Percentiles rank a stretch among this genome's conserved stretches.
phyloP scores from a whole-genome alignment of 2,113 vertebrate species.

The Triplophysa tibetana region DNA sequence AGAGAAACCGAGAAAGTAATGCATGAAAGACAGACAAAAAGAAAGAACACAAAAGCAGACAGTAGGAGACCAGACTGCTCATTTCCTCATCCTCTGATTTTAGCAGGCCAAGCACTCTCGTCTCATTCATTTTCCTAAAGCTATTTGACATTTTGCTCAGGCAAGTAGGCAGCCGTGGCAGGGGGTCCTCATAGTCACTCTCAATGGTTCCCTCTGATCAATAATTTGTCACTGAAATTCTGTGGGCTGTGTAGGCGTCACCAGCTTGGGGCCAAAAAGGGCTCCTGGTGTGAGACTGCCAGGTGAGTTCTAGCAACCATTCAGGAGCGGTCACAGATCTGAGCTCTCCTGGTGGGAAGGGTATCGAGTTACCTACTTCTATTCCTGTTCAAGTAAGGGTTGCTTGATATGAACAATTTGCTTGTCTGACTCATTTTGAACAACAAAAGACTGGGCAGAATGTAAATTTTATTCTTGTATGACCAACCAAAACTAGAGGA shows the following conservation, averaged over 20 bases:
- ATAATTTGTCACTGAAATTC: slow-evolving; percentile 61
- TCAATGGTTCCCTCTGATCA: slow-evolving; percentile 53
- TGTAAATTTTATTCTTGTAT: not conserved
- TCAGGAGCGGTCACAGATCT: slow-evolving; percentile 13
- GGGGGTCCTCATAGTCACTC: slow-evolving; percentile 47
- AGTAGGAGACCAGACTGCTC: slow-evolving; percentile 1
- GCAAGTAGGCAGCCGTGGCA: slow-evolving; percentile 44
- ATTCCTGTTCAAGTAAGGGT: not conserved
- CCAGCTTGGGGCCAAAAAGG: slow-evolving; percentile 5
- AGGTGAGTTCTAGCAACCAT: slow-evolving; percentile 7
- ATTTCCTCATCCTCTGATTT: slow-evolving; percentile 1
- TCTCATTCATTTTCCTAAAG: slow-evolving; percentile 39
- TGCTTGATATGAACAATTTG: not conserved
- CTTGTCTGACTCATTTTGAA: not conserved
- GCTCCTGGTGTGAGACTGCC: slow-evolving; percentile 21
- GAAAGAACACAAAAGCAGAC: slow-evolving; percentile 30
- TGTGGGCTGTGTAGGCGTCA: not conserved
- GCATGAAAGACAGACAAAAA: slow-evolving; percentile 22
- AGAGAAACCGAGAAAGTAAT: slow-evolving; percentile 55
- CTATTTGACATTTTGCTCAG: slow-evolving; percentile 37
- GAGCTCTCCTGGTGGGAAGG: slow-evolving; percentile 28
- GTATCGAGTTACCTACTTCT: slow-evolving; percentile 12
- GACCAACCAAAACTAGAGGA: not conserved
- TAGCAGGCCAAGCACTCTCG: not conserved
- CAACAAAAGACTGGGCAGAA: not conserved